Evolutionary conservation across 2,113 vertebrate species (phyloP).

Genomic region (Opisthocomus hoazin): DNA sequence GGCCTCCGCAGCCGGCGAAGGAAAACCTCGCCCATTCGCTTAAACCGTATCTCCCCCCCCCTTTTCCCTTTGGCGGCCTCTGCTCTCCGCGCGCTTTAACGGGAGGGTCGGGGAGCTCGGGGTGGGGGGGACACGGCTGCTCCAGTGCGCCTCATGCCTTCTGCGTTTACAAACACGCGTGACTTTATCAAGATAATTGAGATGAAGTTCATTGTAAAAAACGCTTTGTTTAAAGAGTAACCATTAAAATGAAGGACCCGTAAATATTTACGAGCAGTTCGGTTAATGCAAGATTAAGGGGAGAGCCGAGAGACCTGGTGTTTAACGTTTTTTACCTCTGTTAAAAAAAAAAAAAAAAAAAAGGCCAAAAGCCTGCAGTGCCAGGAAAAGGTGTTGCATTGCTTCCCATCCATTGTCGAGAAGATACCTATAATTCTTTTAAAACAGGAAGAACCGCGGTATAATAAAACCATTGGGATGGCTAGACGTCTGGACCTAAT

Average conservation of each 20-base stretch:
- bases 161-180: constrained; percentile 32
- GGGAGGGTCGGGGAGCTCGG: not conserved
- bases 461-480: constrained; percentile 95
- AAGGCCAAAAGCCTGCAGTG: constrained; percentile 35
- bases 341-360: not conserved
- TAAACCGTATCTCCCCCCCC: fast-evolving
- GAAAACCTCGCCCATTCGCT: not conserved
- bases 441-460: constrained; percentile 93
- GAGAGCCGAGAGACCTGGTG: not conserved
- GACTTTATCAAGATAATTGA: constrained; percentile 67
- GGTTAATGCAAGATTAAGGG: constrained; percentile 39
- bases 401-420: constrained; percentile 81
- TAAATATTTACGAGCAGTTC: constrained; percentile 55
- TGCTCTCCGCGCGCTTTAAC: not conserved
- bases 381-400: constrained; percentile 81
- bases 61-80: no score
- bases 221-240: constrained; percentile 50
- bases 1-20: not conserved
- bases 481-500: constrained; percentile 99
- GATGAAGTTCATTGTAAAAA: constrained; percentile 79
- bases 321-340: constrained; percentile 4
- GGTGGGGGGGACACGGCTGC: not conserved
- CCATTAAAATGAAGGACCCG: constrained; percentile 58
- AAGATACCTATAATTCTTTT: constrained; percentile 86
- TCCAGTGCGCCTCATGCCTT: not conserved